phyloP scores from a whole-genome alignment of 37 sponge, comb jelly and placozoan genomes.

The Theonella swinhoei region DNA sequence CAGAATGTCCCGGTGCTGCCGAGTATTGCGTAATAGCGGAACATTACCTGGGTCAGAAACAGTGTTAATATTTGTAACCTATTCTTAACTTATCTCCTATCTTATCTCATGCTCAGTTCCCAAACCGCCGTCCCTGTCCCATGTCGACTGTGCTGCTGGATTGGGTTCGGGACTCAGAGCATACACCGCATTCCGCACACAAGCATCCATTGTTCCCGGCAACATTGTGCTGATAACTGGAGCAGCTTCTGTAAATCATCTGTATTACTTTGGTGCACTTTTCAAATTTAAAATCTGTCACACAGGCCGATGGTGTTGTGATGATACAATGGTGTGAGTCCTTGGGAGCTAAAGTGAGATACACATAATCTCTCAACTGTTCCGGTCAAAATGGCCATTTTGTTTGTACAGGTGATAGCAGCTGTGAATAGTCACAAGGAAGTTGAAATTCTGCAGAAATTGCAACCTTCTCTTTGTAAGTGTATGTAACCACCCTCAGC shows the following conservation, averaged over 20 bases:
- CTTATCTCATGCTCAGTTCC: slow-evolving; percentile 24
- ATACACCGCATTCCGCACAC: slow-evolving; percentile 56
- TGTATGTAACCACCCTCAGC: background rate
- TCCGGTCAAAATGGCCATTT: background rate
- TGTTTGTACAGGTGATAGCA: slow-evolving; percentile 68
- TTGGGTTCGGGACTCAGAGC: slow-evolving; percentile 66
- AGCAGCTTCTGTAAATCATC: slow-evolving; percentile 38
- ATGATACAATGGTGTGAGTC: slow-evolving; percentile 59
- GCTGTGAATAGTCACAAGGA: slow-evolving; percentile 69
- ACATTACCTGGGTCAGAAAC: slow-evolving; percentile 30
- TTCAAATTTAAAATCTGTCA: background rate
- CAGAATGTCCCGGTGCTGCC: slow-evolving; percentile 81
- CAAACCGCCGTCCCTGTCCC: slow-evolving; percentile 50
- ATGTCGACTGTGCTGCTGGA: slow-evolving; percentile 60
- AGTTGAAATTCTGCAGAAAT: slow-evolving; percentile 37
- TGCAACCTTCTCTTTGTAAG: slow-evolving; percentile 63
- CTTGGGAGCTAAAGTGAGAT: slow-evolving; percentile 54
- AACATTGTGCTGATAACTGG: slow-evolving; percentile 50
- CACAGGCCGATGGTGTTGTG: slow-evolving; percentile 46
- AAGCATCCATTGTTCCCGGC: slow-evolving; percentile 34
- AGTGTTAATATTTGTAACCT: background rate
- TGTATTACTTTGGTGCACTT: no score
- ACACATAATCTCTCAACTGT: background rate
- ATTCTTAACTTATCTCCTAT: background rate
- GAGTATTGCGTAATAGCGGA: slow-evolving; percentile 67